Evolutionary conservation across 1,140 invertebrate genomes (phyloP).

Genomic region (Halesus radiatus): DNA sequence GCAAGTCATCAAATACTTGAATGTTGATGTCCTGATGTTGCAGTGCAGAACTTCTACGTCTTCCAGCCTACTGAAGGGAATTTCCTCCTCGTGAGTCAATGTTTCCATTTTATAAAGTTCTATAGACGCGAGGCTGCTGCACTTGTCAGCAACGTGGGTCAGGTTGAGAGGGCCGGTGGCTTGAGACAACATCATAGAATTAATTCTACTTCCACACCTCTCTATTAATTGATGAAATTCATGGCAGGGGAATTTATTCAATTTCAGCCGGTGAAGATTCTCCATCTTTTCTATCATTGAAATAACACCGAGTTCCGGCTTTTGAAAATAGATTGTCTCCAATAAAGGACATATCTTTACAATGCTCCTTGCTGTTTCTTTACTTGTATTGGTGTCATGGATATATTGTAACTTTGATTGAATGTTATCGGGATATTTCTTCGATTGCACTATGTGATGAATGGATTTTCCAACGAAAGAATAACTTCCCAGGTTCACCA

Average conservation of each 20-base stretch:
- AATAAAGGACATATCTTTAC: conserved; percentile 72
- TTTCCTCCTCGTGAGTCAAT: conserved; percentile 71
- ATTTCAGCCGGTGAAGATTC: conserved; percentile 71
- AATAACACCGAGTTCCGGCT: conserved; percentile 71
- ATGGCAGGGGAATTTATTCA: conserved; percentile 73
- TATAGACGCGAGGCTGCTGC: conserved; percentile 70
- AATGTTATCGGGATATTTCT: conserved; percentile 68
- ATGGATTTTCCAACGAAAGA: conserved; percentile 75
- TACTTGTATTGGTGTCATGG: conserved; percentile 73
- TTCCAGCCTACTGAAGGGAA: conserved; percentile 73
- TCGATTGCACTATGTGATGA: conserved; percentile 68
- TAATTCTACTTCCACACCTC: conserved; percentile 70
- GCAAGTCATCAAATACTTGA: conserved; percentile 73
- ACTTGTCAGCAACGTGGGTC: conserved; percentile 71
- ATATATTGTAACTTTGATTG: conserved; percentile 74
- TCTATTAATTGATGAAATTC: conserved; percentile 73
- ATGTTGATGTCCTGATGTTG: conserved; percentile 68
- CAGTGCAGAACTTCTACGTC: conserved; percentile 76
- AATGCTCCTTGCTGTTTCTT: conserved; percentile 71
- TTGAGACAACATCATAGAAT: conserved; percentile 74
- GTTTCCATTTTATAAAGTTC: conserved; percentile 76
- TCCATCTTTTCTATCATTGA: conserved; percentile 68
- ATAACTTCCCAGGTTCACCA: conserved; percentile 74
- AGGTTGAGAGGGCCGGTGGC: conserved; percentile 73
- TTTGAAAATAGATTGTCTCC: conserved; percentile 75